A percentile compares a stretch with the other conserved stretches of the same genome.
Conservation (phyloP, 2,113 vertebrate species). For the Notothenia coriiceps region DNA sequence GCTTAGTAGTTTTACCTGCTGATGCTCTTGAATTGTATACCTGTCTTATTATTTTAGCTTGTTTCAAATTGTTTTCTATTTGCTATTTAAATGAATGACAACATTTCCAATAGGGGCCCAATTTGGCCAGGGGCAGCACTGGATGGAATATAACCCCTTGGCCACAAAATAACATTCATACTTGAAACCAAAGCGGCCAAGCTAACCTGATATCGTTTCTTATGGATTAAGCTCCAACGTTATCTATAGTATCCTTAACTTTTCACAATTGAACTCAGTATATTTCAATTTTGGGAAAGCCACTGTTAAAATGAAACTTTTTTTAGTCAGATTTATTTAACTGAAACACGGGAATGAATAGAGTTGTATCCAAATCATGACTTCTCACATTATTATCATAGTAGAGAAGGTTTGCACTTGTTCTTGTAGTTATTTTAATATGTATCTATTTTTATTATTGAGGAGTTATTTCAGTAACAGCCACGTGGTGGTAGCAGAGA, state of each 20-base stretch:
- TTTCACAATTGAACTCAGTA: not conserved
- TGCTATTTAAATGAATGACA: too few relatives aligned
- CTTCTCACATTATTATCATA: not conserved
- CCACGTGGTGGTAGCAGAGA: conserved; percentile 70
- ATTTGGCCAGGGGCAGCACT: too few relatives aligned
- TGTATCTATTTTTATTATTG: not conserved
- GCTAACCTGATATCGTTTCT: not conserved
- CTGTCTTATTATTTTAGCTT: too few relatives aligned
- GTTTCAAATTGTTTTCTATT: too few relatives aligned
- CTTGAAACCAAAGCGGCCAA: too few relatives aligned
- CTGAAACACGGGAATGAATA: not conserved
- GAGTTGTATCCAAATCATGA: not conserved
- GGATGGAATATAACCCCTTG: too few relatives aligned
- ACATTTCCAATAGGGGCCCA: too few relatives aligned
- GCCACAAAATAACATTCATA: not conserved
- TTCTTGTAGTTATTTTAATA: not conserved
- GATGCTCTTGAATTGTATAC: too few relatives aligned
- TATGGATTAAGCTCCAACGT: not conserved
- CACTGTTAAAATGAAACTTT: not conserved
- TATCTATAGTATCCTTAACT: not conserved
- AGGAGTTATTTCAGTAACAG: not conserved
- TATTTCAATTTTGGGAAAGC: not conserved
- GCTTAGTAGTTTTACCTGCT: not conserved
- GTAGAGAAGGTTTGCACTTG: not conserved
- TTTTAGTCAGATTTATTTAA: not conserved